A percentile compares a stretch with the other conserved stretches of the same genome.
Conservation (phyloP, 2,113 vertebrate genomes). For the Pogonocichla stellata region DNA sequence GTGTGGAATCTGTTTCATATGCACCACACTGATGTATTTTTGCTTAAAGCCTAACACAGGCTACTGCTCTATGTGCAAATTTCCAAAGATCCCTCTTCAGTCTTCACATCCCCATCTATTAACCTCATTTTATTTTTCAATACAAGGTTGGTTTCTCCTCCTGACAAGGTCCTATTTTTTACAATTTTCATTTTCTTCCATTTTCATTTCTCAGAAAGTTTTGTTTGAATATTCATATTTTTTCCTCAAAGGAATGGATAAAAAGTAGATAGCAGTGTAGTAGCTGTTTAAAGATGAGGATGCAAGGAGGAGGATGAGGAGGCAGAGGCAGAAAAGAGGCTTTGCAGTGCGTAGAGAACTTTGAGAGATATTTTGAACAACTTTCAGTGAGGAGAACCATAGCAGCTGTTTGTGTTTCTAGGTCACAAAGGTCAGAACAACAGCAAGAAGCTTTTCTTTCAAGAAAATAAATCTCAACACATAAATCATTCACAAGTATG, state of each 20-base stretch:
- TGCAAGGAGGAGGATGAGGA: accelerated
- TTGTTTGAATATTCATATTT: neutral
- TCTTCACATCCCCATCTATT: neutral
- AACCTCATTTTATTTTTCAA: neutral
- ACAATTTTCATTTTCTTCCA: neutral
- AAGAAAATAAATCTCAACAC: neutral
- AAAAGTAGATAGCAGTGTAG: neutral
- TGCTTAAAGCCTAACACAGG: neutral
- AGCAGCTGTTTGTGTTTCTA: neutral
- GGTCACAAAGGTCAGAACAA: neutral
- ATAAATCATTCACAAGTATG: neutral
- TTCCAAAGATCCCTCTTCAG: neutral
- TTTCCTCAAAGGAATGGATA: neutral
- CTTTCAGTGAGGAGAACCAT: neutral
- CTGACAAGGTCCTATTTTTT: neutral
- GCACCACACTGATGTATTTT: neutral
- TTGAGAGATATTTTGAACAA: neutral
- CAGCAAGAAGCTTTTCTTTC: neutral
- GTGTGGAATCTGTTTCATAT: neutral
- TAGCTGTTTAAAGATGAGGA: neutral
- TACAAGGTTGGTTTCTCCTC: neutral
- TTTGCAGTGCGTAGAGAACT: neutral
- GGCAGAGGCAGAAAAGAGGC: neutral
- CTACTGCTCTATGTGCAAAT: neutral
- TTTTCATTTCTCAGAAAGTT: neutral